Conservation (phyloP, 2,888 invertebrate species). For the Plebejus melissa region DNA sequence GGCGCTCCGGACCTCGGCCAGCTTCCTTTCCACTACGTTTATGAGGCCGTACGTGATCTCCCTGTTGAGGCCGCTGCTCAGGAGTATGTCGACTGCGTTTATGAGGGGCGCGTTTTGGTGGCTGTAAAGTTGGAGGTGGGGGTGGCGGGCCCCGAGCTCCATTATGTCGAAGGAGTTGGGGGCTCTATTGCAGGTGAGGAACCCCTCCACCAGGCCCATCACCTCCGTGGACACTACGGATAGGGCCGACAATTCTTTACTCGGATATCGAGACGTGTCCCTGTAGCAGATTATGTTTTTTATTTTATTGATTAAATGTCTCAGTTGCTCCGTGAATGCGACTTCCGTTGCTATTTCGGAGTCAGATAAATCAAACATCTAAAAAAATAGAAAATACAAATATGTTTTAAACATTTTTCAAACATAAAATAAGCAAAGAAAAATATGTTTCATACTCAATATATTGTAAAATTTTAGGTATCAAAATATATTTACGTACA, state of each 20-base stretch:
- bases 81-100: conserved; percentile 68
- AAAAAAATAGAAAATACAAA: conserved; percentile 37
- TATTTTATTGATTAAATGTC: conserved; percentile 70
- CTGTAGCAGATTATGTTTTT: conserved; percentile 71
- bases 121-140: conserved; percentile 69
- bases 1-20: conserved; percentile 65
- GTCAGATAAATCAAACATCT: conserved; percentile 85
- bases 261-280: conserved; percentile 64
- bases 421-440: not conserved
- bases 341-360: conserved; percentile 82
- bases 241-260: conserved; percentile 76
- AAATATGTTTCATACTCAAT: not conserved
- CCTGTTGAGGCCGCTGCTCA: conserved; percentile 71
- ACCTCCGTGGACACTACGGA: conserved; percentile 81
- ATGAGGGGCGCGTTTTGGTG: conserved; percentile 73
- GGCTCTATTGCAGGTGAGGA: conserved; percentile 69
- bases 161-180: conserved; percentile 72
- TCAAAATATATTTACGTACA: not conserved
- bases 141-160: conserved; percentile 65
- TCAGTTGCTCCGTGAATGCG: conserved; percentile 83
- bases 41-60: conserved; percentile 74
- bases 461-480: not conserved
- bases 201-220: conserved; percentile 80
- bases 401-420: not conserved
- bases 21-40: conserved; percentile 71